Base-by-base conservation (phyloP, 2,888 invertebrate genomes). In the Catocala fraxini region DNA sequence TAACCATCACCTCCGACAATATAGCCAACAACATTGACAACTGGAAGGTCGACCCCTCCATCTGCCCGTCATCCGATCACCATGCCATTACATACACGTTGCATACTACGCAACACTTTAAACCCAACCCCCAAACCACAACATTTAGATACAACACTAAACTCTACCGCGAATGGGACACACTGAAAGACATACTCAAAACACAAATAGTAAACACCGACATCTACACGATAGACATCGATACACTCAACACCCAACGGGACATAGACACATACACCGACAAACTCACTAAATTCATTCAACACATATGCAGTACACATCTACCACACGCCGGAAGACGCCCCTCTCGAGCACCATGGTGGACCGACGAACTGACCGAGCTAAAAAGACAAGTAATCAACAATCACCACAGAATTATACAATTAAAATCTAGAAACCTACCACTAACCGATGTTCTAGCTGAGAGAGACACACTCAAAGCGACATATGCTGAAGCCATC, bases 331-430 rank as follows among this genome's bases (percentile, higher is more conserved):
- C 11, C 12, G n/a, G 45, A 0, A 5, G 34, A 2, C 11, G 10
- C n/a, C 10, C 34, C 5, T 7, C 10, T 10, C 35, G 46, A 3
- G 6, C 41, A 6, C 41, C 55, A 10, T 56, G 39, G 47, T 56
- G 55, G 55, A 41, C 15, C 7, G 35, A 39, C 0, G 12, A 41
- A 11, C n/a, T 56, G 11, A 25, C 47, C 5, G 6, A 9, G 11
- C 3, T 41, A 0, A 56, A 56, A 34, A 4, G 5, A 1, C 41
- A n/a, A 25, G 55, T 56, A 5, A 10, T 47, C 4, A 0, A 15
- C 0, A 11, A 47, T n/a, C n/a, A 56, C 49, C 73, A 68, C 42
- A 35, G 9, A 6, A 12, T 73, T 0, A 15, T 39, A 4, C 39
- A 55, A 12, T 35, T 15, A 0, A 51, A 43, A 10, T 39, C 49